Evolutionary conservation across 53 echinoderm and acorn worm genomes (phyloP), one percentile per base, ranked within the genome.

Genomic region (Stichopus horrens): DNA sequence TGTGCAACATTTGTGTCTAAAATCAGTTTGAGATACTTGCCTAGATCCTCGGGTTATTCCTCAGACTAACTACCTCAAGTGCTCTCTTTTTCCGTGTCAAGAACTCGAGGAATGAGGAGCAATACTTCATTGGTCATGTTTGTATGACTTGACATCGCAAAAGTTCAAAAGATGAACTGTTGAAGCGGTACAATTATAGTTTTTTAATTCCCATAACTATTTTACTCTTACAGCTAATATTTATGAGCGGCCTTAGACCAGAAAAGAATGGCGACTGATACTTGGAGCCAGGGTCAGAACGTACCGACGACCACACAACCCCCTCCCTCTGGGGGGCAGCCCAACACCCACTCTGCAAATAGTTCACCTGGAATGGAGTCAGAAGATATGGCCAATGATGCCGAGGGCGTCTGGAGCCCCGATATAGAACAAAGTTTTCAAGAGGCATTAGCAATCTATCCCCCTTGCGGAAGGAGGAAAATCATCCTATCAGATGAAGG

Each of bases 371-470:
- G 76, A 7, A 52, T 66, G 54, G 92, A 93, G 83, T 92, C 91
- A 4, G 97, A 97, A 52, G 96, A 96, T 21, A 75, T 96, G 82
- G 95, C 92, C 57, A 93, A 95, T 74, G 98, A 98, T 91, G 98
- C 98, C 0, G 98, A 98, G 75, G 98, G 98, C 9, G 98, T 98
- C 14, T 98, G 98, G 98, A 98, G 98, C 83, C 98, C 95, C 21
- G 98, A 98, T 82, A 98, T 98, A 60, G 98, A 98, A 91, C 98
- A 98, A 73, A 98, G 98, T 84, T 98, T 98, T 83, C 98, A 98
- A 76, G 98, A 98, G 88, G 98, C 98, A 5, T 77, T 98, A 9
- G 98, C 98, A 21, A 98, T 98, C 71, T 98, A 98, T 91, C 98
- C 98, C 55, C 98, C 98, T 4, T 98, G 98, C 81, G 98, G 98